Percentiles rank a stretch among this genome's conserved stretches.
phyloP scores from a whole-genome alignment of 2,888 invertebrate species.

The Cryptocheilus praepositus region DNA sequence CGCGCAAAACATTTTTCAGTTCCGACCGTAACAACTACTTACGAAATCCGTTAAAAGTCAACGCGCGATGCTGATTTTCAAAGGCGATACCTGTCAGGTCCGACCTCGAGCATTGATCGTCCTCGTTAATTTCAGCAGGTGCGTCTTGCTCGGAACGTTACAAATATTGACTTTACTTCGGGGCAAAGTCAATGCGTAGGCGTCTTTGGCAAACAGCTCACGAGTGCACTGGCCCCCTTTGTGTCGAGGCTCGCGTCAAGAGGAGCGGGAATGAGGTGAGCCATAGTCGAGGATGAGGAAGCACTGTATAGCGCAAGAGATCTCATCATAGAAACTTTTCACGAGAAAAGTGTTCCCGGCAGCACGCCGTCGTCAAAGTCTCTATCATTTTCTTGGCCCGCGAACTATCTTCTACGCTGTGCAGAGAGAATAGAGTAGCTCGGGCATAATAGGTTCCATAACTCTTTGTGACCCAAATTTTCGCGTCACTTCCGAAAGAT shows the following conservation, averaged over 20 bases:
- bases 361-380: too few species aligned
- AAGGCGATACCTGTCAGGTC: too few species aligned
- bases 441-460: too few species aligned
- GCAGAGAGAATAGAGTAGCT: neutral
- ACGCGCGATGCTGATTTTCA: too few species aligned
- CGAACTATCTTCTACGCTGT: neutral
- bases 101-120: conserved; percentile 30
- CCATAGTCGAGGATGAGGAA: neutral
- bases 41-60: too few species aligned
- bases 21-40: too few species aligned
- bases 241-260: conserved; percentile 5
- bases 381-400: too few species aligned
- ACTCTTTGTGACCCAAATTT: too few species aligned
- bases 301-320: neutral
- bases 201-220: conserved; percentile 10
- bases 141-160: conserved; percentile 23
- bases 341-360: conserved; percentile 13
- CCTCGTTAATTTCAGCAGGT: conserved; percentile 51
- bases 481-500: too few species aligned
- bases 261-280: neutral
- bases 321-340: conserved; percentile 37
- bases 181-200: conserved; percentile 14
- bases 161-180: conserved; percentile 51
- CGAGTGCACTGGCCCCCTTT: neutral
- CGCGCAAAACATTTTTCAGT: too few species aligned